phyloP scores from a whole-genome alignment of 1,140 invertebrate species.

The Apocrypta bakeri region DNA sequence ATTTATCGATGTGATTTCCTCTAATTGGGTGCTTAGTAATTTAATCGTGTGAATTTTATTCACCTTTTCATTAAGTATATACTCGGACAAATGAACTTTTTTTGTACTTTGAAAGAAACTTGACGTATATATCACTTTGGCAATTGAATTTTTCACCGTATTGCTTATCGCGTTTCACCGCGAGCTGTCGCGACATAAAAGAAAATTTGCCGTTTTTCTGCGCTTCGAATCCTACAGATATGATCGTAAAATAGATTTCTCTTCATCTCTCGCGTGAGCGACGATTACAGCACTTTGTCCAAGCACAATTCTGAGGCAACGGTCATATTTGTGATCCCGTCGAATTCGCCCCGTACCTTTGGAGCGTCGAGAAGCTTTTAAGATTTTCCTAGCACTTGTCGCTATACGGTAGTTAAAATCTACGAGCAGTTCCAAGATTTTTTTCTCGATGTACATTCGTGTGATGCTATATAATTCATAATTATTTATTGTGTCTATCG shows the following conservation, averaged over 20 bases:
- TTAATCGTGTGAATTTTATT: neutral
- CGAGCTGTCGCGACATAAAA: no score
- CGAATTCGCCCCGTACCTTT: neutral
- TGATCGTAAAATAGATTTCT: neutral
- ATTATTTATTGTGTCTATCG: neutral
- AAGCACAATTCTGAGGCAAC: neutral
- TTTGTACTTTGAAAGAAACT: neutral
- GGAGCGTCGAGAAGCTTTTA: neutral
- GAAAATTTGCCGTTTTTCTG: no score
- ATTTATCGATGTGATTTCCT: neutral
- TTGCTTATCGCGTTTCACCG: neutral
- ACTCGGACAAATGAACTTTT: neutral
- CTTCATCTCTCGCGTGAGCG: neutral
- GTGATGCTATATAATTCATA: neutral
- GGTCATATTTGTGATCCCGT: neutral
- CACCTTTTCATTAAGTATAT: neutral
- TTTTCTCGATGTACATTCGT: slow-evolving; percentile 7
- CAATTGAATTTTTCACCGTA: neutral
- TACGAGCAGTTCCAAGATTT: neutral
- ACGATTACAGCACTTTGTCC: neutral
- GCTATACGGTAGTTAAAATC: neutral
- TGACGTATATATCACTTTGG: neutral
- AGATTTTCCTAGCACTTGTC: neutral
- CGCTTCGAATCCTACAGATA: neutral
- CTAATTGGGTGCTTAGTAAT: neutral